Base-by-base conservation (phyloP, 2,888 invertebrate genomes). In the Crematogaster levior region DNA sequence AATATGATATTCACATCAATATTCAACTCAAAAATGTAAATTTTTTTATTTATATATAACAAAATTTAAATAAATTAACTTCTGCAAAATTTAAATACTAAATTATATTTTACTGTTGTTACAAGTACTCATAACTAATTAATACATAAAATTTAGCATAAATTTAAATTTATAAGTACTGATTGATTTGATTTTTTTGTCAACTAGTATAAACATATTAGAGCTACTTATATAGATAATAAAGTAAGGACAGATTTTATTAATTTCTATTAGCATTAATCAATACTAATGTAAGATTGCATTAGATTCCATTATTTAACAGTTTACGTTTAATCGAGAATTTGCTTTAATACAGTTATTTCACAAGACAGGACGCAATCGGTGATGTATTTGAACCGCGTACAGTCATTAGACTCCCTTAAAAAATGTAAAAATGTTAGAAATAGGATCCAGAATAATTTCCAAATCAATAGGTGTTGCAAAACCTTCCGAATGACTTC, bases 381-480 rank as follows among this genome's bases (percentile, higher is more conserved):
- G 27, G 4, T 27, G 27, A 40, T 53, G 30, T 4, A 24, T n/a
- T 66, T 34, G 27, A 9, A 24, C 3, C 5, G 43, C 61, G 37
- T 24, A 15, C 48, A 46, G 7, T 60, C 21, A n/a, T 56, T 43
- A 68, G 56, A 56, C 18, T 30, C 53, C 37, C 3, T 56, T 56
- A 46, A 46, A n/a, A 79, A 79, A 46, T 68, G 43, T n/a, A 30
- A 21, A 10, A 21, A 46, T 12, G 65, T 21, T 43, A 12, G 66
- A 66, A 74, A 40, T 58, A 18, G 58, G 60, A 65, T 70, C 27
- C 56, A 15, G 9, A 79, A 72, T 85, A 86, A 89, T 89, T 89
- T 89, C 75, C 72, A 86, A 89, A 88, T 89, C 89, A 85, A 88
- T 88, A 81, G 79, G 70, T 73, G 58, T 81, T 74, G 70, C 75